Evolutionary conservation across 2,113 vertebrate genomes (phyloP), one percentile per base, ranked within the genome.

Genomic region (Archilochus colubris): DNA sequence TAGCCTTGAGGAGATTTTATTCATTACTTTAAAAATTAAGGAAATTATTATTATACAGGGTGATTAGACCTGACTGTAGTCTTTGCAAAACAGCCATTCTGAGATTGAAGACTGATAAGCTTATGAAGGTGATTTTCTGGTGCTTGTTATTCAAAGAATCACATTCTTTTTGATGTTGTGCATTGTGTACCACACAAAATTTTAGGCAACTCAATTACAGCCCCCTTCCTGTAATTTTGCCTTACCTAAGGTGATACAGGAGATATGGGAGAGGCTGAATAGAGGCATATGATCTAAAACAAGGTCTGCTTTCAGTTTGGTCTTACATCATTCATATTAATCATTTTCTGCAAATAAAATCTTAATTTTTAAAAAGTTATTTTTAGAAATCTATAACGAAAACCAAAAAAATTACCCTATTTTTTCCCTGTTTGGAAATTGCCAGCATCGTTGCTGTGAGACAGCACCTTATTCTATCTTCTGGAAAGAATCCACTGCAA

Each of bases 171-270:
- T 57, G 36, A 75, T 38, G 18, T 28, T 0, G 0, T 43, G 43
- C 3, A 9, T 51, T 40, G 19, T 1, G 1, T 40, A 51, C 14
- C 22, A 43, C 14, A 20, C 9, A 27, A 12, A 40, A 40, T 59
- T 89, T 48, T 69, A 62, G 36, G 48, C 27, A 85, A 67, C 13
- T 78, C 8, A 48, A 25, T 66, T 66, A 44, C 8, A 77, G 3
- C 30, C 58, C 12, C 14, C 36, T 54, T 58, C 66, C 61, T 54
- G 84, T 61, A 62, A 69, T 50, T 81, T 54, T 70, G 4, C 40
- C 70, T 81, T 66, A 53, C 27, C 36, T 50, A 98, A 98, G 97
- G 98, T 33, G 98, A 97, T 87, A 28, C 48, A 31, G 97, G 97
- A 94, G 89, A 96, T 46, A 46, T 53, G 2, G 97, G 98, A 86